A percentile compares a stretch with the other conserved stretches of the same genome.
Conservation (phyloP, 2,797 vertebrate species). For the Alfaro cultratus region DNA sequence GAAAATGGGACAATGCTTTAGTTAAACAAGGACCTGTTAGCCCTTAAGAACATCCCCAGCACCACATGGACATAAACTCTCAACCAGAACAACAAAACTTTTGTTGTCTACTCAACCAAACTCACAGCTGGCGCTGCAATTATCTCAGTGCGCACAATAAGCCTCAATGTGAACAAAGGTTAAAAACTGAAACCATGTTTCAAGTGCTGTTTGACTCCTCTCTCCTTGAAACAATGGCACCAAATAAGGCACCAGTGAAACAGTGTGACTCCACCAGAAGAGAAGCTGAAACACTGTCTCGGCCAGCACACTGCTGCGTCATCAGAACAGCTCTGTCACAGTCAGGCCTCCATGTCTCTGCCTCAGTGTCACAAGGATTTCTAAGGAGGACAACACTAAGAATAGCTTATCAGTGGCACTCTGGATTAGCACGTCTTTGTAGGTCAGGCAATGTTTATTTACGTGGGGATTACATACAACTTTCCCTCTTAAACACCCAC, state of each 20-base stretch:
- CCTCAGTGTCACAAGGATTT: slow-evolving; percentile 24
- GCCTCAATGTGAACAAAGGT: neutral
- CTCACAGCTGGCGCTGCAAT: neutral
- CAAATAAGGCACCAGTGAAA: slow-evolving; percentile 15
- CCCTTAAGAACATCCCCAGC: neutral
- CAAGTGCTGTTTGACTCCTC: slow-evolving; percentile 9
- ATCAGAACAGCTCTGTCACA: slow-evolving; percentile 20
- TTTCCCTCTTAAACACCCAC: neutral
- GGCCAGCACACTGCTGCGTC: slow-evolving; percentile 13
- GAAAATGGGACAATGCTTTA: neutral
- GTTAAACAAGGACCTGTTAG: neutral
- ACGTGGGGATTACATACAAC: slow-evolving; percentile 4
- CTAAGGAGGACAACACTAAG: slow-evolving; percentile 60
- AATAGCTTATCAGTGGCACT: slow-evolving; percentile 62
- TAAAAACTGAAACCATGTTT: neutral
- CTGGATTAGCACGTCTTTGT: slow-evolving; percentile 52
- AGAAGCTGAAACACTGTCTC: slow-evolving; percentile 31
- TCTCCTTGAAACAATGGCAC: slow-evolving; percentile 17
- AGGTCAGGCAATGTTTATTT: slow-evolving; percentile 40
- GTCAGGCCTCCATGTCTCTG: slow-evolving; percentile 37
- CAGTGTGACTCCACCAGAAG: slow-evolving; percentile 19
- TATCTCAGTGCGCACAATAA: neutral
- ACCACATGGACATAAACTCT: neutral
- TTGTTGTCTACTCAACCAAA: neutral
- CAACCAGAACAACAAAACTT: neutral